Percentiles rank a stretch among this genome's conserved stretches.
Conservation (phyloP, 1,140 invertebrate species). For the Dreissena rostriformis region DNA sequence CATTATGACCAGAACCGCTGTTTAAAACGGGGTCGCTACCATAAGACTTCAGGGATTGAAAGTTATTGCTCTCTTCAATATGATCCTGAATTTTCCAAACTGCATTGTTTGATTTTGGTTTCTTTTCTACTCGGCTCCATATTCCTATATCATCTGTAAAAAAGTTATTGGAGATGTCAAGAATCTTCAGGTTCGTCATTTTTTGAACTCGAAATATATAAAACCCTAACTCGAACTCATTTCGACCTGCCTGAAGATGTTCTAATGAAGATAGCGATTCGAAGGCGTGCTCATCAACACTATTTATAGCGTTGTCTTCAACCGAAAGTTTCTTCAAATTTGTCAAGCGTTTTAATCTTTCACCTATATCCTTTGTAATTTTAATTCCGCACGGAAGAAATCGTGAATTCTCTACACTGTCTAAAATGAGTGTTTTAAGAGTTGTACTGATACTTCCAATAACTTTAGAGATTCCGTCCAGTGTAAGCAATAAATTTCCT, state of each 20-base stretch:
- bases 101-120: too few species aligned
- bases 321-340: constrained; percentile 30
- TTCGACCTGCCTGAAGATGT: neutral
- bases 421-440: constrained; percentile 4
- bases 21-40: too few species aligned
- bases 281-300: neutral
- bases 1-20: too few species aligned
- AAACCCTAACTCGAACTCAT: constrained; percentile 7
- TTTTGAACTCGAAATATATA: constrained; percentile 4
- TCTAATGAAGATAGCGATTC: neutral
- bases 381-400: neutral
- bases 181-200: neutral
- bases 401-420: neutral
- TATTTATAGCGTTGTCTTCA: constrained; percentile 8
- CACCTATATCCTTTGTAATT: neutral
- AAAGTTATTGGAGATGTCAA: constrained; percentile 24
- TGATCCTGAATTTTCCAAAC: too few species aligned
- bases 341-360: neutral
- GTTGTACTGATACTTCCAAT: constrained; percentile 2
- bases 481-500: neutral
- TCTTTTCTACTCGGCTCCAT: neutral
- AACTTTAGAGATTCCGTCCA: neutral
- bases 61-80: too few species aligned
- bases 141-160: neutral
- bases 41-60: too few species aligned